A percentile compares a stretch with the other conserved stretches of the same genome.
These are phyloP conservation scores for Limosa lapponica DNA, from an alignment of 2,797 vertebrate species.

Conservation along the genomic window DNA sequence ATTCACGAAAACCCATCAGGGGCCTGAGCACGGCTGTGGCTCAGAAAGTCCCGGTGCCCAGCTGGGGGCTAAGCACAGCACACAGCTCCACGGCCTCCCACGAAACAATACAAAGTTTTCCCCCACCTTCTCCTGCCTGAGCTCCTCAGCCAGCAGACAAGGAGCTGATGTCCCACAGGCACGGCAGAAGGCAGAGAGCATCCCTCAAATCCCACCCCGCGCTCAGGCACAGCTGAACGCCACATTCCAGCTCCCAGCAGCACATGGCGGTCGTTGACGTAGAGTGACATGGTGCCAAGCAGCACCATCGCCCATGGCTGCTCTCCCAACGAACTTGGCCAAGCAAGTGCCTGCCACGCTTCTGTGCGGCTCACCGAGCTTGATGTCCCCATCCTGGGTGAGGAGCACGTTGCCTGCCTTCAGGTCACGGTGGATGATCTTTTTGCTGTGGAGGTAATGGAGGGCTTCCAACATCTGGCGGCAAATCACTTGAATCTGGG, in stretches of 20 bases:
- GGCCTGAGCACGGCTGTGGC: neutral
- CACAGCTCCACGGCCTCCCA: neutral
- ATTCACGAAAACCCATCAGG: neutral
- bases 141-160: neutral
- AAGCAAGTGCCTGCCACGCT: accelerated
- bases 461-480: conserved; percentile 95
- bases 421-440: conserved; percentile 97
- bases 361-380: conserved; percentile 84
- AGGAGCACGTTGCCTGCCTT: conserved; percentile 97
- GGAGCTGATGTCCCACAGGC: accelerated
- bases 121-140: neutral
- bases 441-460: conserved; percentile 90
- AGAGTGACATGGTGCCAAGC: accelerated
- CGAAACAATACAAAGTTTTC: accelerated
- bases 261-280: accelerated
- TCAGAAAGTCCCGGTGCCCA: accelerated
- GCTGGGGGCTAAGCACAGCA: neutral
- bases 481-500: conserved; percentile 93
- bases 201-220: accelerated
- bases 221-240: accelerated
- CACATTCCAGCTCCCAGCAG: neutral
- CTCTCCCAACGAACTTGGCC: accelerated
- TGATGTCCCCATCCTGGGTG: conserved; percentile 93
- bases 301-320: accelerated
- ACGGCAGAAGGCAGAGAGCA: neutral